phyloP scores from a whole-genome alignment of 2,888 invertebrate species.

The Charanyca ferruginea region DNA sequence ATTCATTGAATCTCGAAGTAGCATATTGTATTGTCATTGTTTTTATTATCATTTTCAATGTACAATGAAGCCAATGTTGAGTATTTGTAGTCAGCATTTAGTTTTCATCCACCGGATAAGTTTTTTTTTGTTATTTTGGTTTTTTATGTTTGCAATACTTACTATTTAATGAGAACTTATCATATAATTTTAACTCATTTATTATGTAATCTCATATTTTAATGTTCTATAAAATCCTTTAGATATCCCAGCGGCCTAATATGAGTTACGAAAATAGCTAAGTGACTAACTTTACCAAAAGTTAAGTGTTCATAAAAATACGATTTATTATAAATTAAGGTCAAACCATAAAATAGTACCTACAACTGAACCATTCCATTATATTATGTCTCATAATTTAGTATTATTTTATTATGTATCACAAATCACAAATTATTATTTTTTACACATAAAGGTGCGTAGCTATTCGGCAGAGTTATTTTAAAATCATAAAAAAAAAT shows the following conservation, averaged over 20 bases:
- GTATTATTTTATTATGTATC: conserved; percentile 64
- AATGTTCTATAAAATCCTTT: conserved; percentile 67
- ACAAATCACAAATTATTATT: conserved; percentile 59
- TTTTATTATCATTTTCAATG: conserved; percentile 53
- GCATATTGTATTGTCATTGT: conserved; percentile 43
- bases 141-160: conserved; percentile 36
- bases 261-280: conserved; percentile 56
- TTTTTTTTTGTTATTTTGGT: conserved; percentile 39
- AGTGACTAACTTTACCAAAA: conserved; percentile 76
- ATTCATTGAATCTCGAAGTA: conserved; percentile 71
- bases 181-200: conserved; percentile 61
- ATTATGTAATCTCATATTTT: conserved; percentile 84
- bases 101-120: conserved; percentile 49
- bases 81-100: conserved; percentile 62
- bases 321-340: conserved; percentile 60
- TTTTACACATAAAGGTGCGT: conserved; percentile 50
- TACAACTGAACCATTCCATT: conserved; percentile 78
- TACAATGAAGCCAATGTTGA: conserved; percentile 36
- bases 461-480: conserved; percentile 59
- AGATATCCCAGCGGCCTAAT: conserved; percentile 72
- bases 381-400: conserved; percentile 69
- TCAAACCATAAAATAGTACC: conserved; percentile 67
- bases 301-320: conserved; percentile 80
- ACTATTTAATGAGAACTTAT: conserved; percentile 34
- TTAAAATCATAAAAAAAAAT: conserved; percentile 49